A percentile compares a stretch with the other conserved stretches of the same genome.
These are phyloP conservation scores for Mesembrinibis cayennensis DNA, from an alignment of 2,113 vertebrate genomes.

Conservation along the genomic window DNA sequence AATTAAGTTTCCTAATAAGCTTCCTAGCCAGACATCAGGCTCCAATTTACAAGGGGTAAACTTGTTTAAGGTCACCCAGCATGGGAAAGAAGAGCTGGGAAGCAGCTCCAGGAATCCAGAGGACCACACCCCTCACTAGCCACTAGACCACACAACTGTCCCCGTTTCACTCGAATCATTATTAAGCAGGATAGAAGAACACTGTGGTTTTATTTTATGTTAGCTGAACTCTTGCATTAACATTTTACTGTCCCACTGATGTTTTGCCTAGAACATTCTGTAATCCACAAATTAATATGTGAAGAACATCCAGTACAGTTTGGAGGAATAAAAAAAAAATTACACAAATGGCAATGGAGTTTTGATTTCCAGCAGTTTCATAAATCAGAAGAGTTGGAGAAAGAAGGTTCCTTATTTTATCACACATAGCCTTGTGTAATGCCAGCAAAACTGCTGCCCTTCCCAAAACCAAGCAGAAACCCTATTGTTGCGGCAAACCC, in stretches of 20 bases:
- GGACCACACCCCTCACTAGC: slow-evolving; percentile 57
- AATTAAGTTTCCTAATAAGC: slow-evolving; percentile 43
- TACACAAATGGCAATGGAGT: slow-evolving; percentile 36
- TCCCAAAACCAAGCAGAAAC: slow-evolving; percentile 60
- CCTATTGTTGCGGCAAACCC: slow-evolving; percentile 55
- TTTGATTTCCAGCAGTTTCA: slow-evolving; percentile 55
- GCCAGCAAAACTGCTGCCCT: slow-evolving; percentile 39
- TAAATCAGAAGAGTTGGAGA: slow-evolving; percentile 44
- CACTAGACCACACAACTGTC: slow-evolving; percentile 68
- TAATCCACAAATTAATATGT: slow-evolving; percentile 71
- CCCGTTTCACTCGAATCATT: slow-evolving; percentile 52
- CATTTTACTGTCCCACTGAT: slow-evolving; percentile 65
- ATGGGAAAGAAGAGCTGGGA: slow-evolving; percentile 60
- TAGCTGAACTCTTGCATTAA: slow-evolving; percentile 57
- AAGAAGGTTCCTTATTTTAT: slow-evolving; percentile 65
- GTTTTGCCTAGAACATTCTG: slow-evolving; percentile 72
- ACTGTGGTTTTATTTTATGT: slow-evolving; percentile 66
- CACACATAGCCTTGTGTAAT: slow-evolving; percentile 17
- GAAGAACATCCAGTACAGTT: slow-evolving; percentile 65
- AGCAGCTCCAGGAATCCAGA: slow-evolving; percentile 48
- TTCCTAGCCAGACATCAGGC: slow-evolving; percentile 43
- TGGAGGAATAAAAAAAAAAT: slow-evolving; percentile 30
- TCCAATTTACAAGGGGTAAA: slow-evolving; percentile 43
- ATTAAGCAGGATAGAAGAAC: slow-evolving; percentile 57
- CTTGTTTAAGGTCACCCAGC: slow-evolving; percentile 48